Percentiles rank a stretch among this genome's conserved stretches.
Evolutionary conservation across 2,113 vertebrate species (phyloP).

Genomic region (Perca flavescens): DNA sequence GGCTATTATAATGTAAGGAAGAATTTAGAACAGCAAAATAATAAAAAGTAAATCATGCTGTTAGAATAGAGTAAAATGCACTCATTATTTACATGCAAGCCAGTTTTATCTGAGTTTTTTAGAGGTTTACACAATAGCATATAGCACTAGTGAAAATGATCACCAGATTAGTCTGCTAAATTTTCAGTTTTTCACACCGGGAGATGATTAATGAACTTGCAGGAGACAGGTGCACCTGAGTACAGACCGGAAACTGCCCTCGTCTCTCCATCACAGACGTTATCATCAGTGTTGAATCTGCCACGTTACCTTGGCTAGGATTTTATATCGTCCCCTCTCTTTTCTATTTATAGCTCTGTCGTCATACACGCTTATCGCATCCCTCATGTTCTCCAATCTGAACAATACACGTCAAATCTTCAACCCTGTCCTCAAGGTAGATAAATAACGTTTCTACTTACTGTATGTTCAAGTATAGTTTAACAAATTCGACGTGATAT

Average conservation of each 20-base stretch:
- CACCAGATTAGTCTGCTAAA: not conserved
- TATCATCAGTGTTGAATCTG: slow-evolving; percentile 38
- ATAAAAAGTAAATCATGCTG: not conserved
- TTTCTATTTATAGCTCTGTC: slow-evolving; percentile 72
- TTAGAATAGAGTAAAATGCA: not conserved
- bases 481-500: not conserved
- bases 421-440: slow-evolving; percentile 39
- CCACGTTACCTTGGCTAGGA: slow-evolving; percentile 24
- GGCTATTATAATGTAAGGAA: not conserved
- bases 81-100: not conserved
- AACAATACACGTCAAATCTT: slow-evolving; percentile 23
- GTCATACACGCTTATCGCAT: slow-evolving; percentile 49
- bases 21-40: not conserved
- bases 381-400: slow-evolving; percentile 34
- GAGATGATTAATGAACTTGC: slow-evolving; percentile 29
- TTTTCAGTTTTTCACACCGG: not conserved
- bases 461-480: no score
- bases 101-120: not conserved
- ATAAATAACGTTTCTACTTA: not conserved
- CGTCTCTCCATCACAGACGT: slow-evolving; percentile 38
- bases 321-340: slow-evolving; percentile 37
- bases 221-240: slow-evolving; percentile 38
- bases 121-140: not conserved
- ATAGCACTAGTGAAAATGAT: not conserved
- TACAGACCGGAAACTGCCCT: slow-evolving; percentile 38